Evolutionary conservation across 2,113 vertebrate species (phyloP).

Genomic region (Penelope pileata): DNA sequence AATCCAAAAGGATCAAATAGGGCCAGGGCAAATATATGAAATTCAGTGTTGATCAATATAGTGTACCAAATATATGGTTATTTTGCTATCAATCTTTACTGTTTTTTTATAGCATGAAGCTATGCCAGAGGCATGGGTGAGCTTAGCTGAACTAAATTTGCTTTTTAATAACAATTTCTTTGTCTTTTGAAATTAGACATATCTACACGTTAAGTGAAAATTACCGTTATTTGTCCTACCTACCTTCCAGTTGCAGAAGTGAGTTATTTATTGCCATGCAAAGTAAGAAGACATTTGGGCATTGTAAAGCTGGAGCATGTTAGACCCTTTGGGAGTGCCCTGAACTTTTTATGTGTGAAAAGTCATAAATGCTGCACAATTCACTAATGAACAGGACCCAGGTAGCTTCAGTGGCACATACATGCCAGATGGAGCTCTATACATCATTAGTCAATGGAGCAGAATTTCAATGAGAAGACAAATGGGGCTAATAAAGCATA

Average conservation of each 20-base stretch:
- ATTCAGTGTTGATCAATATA: not conserved
- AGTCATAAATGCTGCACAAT: not conserved
- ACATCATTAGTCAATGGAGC: not conserved
- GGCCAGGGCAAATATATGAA: not conserved
- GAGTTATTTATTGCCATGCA: not conserved
- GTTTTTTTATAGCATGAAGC: not conserved
- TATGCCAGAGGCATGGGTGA: not conserved
- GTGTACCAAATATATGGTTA: not conserved
- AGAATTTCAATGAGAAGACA: not conserved
- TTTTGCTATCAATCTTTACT: not conserved
- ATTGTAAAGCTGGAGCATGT: not conserved
- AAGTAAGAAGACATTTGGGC: not conserved
- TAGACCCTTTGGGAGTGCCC: not conserved
- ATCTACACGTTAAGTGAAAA: not conserved
- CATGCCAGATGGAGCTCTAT: conserved; percentile 5
- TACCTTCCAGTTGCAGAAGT: not conserved
- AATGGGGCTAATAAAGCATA: conserved; percentile 12
- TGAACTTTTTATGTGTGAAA: not conserved
- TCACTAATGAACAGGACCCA: not conserved
- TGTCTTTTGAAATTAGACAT: not conserved
- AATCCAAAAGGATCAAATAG: not conserved
- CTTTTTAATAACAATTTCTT: not conserved
- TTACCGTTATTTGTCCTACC: not conserved
- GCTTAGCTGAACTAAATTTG: not conserved
- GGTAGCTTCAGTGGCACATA: not conserved